Percentiles rank a stretch among this genome's conserved stretches.
These are phyloP conservation scores for Drosophila neotestacea DNA, from an alignment of 2,888 invertebrate species.

Conservation along the genomic window DNA sequence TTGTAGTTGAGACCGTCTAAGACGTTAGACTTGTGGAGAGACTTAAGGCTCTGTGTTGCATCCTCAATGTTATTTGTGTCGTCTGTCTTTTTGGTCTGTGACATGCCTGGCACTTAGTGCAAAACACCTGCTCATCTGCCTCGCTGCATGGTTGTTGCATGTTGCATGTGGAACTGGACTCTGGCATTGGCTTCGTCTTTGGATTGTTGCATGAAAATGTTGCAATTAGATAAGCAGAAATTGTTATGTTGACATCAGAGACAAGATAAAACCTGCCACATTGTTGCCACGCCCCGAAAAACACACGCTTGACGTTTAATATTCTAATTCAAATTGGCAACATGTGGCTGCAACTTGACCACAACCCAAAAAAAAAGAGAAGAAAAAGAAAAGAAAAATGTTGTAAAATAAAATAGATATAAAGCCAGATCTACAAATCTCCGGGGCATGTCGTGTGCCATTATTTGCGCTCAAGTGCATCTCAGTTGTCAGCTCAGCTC, in stretches of 20 bases:
- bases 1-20: not conserved
- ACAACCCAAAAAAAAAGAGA: not conserved
- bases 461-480: constrained; percentile 72
- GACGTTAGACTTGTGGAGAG: not conserved
- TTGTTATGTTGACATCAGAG: constrained; percentile 78
- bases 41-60: constrained; percentile 16
- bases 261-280: constrained; percentile 64
- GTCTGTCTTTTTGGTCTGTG: constrained; percentile 18
- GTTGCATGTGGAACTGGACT: not conserved
- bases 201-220: constrained; percentile 63
- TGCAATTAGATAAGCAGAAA: constrained; percentile 81
- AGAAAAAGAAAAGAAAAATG: not conserved
- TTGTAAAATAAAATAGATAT: too few species aligned
- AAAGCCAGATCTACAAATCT: constrained; percentile 13
- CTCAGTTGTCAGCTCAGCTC: constrained; percentile 56
- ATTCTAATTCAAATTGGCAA: constrained; percentile 58
- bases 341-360: constrained; percentile 39
- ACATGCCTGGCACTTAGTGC: constrained; percentile 71
- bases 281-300: constrained; percentile 37
- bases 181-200: not conserved
- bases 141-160: constrained; percentile 10
- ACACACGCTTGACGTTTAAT: constrained; percentile 38
- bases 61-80: constrained; percentile 18
- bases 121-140: constrained; percentile 75
- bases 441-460: constrained; percentile 65